phyloP scores from a whole-genome alignment of 2,888 invertebrate genomes.

The Anodontia alba region DNA sequence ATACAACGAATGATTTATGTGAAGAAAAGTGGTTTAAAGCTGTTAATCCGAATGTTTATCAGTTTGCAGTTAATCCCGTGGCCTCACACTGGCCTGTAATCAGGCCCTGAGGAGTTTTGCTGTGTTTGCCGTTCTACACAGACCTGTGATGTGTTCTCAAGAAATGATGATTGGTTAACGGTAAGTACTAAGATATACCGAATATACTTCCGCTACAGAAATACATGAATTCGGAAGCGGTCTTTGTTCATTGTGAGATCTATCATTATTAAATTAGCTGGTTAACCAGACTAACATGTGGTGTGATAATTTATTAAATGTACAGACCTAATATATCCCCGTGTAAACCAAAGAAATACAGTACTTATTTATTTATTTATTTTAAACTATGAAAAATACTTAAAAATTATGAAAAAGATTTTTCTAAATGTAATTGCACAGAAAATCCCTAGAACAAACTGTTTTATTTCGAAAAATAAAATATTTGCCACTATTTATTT shows the following conservation, averaged over 20 bases:
- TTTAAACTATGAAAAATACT: too few relatives aligned
- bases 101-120: constrained; percentile 11
- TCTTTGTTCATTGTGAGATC: constrained; percentile 15
- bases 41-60: constrained; percentile 15
- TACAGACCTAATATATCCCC: too few relatives aligned
- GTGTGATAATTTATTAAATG: too few relatives aligned
- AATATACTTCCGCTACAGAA: constrained; percentile 9
- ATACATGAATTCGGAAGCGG: neutral
- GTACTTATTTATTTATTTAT: too few relatives aligned
- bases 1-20: neutral
- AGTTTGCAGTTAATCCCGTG: constrained; percentile 14
- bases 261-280: too few relatives aligned
- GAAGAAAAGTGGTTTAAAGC: neutral
- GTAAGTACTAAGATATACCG: neutral
- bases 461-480: too few relatives aligned
- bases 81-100: constrained; percentile 6
- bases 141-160: neutral
- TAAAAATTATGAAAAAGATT: too few relatives aligned
- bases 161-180: neutral
- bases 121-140: constrained; percentile 17
- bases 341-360: too few relatives aligned
- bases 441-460: too few relatives aligned
- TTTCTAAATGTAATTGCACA: too few relatives aligned
- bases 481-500: too few relatives aligned
- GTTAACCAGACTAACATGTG: too few relatives aligned